Percentiles rank a stretch among this genome's conserved stretches.
Conservation (phyloP, 2,888 invertebrate species). For the Drosophila lacicola region DNA sequence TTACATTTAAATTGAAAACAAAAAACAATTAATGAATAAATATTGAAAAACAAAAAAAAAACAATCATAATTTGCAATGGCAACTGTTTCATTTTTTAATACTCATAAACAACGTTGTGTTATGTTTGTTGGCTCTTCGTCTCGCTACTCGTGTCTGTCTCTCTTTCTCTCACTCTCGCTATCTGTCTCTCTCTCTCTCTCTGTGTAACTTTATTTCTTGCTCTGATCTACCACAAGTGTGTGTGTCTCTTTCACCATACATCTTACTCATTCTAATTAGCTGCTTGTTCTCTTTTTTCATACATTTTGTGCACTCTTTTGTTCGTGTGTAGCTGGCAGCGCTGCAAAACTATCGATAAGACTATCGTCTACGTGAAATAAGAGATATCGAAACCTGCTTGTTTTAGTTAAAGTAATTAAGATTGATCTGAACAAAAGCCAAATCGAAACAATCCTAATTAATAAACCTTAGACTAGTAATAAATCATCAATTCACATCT, state of each 20-base stretch:
- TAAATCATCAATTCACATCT: background rate
- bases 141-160: conserved; percentile 4
- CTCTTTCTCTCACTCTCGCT: conserved; percentile 23
- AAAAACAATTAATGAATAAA: conserved; percentile 57
- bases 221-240: conserved; percentile 1
- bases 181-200: conserved; percentile 31
- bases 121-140: conserved; percentile 22
- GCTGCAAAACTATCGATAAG: conserved; percentile 5
- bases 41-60: conserved; percentile 34
- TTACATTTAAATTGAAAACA: conserved; percentile 25
- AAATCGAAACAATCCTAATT: background rate
- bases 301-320: conserved; percentile 5
- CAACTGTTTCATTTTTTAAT: conserved; percentile 38
- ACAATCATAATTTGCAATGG: conserved; percentile 42
- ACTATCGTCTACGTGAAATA: background rate
- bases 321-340: background rate
- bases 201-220: conserved; percentile 39
- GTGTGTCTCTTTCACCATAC: conserved; percentile 4
- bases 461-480: background rate
- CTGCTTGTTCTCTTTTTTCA: conserved; percentile 31
- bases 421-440: background rate
- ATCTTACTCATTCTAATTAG: conserved; percentile 22
- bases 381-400: background rate
- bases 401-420: background rate
- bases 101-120: conserved; percentile 7